Conservation (phyloP, 30 jellyfish, hydroid and myxozoan genomes). For the Clytia hemisphaerica region DNA sequence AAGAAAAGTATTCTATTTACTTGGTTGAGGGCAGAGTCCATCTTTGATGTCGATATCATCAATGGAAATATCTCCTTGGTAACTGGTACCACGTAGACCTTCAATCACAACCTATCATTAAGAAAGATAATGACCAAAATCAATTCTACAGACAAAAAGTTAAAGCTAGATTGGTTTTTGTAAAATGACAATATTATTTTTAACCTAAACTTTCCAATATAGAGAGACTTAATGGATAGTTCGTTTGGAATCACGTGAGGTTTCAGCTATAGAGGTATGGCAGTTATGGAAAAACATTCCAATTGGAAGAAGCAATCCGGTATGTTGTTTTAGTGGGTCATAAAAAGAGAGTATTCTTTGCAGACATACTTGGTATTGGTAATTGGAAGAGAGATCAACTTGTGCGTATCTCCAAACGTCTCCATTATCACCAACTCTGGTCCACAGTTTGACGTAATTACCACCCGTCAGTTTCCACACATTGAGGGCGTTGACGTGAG, state of each 20-base stretch:
- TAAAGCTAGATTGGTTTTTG: too few relatives aligned
- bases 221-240: too few relatives aligned
- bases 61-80: constrained; percentile 83
- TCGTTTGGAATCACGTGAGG: too few relatives aligned
- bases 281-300: too few relatives aligned
- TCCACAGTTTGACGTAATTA: constrained; percentile 49
- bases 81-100: constrained; percentile 81
- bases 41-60: constrained; percentile 69
- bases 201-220: too few relatives aligned
- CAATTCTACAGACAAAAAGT: background rate
- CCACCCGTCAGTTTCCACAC: constrained; percentile 62
- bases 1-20: constrained; percentile 19
- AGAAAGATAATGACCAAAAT: background rate
- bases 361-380: constrained; percentile 56
- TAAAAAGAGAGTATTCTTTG: too few relatives aligned
- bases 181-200: too few relatives aligned
- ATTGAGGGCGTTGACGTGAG: constrained; percentile 64
- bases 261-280: too few relatives aligned
- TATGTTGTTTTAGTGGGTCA: too few relatives aligned
- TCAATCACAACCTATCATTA: constrained; percentile 60
- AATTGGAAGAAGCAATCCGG: too few relatives aligned
- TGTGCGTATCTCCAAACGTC: constrained; percentile 75
- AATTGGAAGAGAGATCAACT: constrained; percentile 43
- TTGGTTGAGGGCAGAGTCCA: constrained; percentile 71
- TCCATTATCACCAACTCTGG: constrained; percentile 87